Evolutionary conservation across 2,797 vertebrate species (phyloP).

Genomic region (Pelodytes ibericus): DNA sequence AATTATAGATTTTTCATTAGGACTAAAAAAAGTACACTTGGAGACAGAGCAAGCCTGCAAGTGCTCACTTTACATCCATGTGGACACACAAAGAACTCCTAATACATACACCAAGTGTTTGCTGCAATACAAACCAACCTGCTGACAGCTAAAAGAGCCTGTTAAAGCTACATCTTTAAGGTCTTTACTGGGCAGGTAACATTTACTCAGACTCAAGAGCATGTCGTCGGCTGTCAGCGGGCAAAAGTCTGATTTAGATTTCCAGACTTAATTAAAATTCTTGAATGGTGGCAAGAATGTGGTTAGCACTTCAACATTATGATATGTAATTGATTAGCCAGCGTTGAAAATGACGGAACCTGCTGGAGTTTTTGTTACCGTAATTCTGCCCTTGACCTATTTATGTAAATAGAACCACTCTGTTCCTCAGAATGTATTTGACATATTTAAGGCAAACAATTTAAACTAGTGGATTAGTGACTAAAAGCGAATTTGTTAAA

Average conservation of each 20-base stretch:
- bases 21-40: not conserved
- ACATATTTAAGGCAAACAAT: too few species aligned
- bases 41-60: not conserved
- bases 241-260: constrained; percentile 4
- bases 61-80: constrained; percentile 13
- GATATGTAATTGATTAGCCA: constrained; percentile 23
- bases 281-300: constrained; percentile 14
- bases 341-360: constrained; percentile 10
- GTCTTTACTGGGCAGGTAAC: not conserved
- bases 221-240: constrained; percentile 8
- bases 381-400: not conserved
- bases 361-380: not conserved
- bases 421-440: not conserved
- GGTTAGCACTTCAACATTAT: constrained; percentile 19
- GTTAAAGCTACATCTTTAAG: not conserved
- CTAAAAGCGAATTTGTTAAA: too few species aligned
- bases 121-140: constrained; percentile 12
- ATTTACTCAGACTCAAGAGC: constrained; percentile 3
- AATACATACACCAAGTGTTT: constrained; percentile 13
- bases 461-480: too few species aligned
- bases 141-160: constrained; percentile 18
- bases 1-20: not conserved
- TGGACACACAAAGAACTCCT: constrained; percentile 15
- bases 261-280: constrained; percentile 4
- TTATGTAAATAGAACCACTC: not conserved